Evolutionary conservation across 2,113 vertebrate genomes (phyloP), one percentile per base, ranked within the genome.

Genomic region (Butastur rufipennis): DNA sequence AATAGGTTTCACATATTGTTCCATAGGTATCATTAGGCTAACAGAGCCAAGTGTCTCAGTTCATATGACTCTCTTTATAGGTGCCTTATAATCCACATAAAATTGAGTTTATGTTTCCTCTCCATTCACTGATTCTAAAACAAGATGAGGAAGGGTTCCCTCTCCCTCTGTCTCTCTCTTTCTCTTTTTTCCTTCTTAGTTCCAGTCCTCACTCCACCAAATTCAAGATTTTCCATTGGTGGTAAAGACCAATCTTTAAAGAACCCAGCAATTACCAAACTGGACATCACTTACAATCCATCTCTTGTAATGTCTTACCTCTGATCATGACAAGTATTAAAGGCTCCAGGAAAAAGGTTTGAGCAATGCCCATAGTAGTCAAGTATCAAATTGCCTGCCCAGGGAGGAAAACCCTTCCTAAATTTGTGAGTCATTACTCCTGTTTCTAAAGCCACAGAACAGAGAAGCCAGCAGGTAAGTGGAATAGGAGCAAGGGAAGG

Each of bases 1-100:
- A 95, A 98, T 96, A 96, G 96, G 77, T 98, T 97, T 97, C 95
- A 97, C 96, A 97, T 97, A 97, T 97, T 98, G 95, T 94, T 96
- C 93, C 95, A 85, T 89, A 97, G 94, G 94, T 97, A 97, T 96
- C 95, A 75, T 97, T 82, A 95, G 93, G 66, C 81, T 90, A 93
- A n/a, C 89, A 61, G 83, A 97, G 95, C 96, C 96, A 98, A 97
- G 96, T 94, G 84, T 96, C 95, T 97, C 96, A 97, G 94, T 94
- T 97, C 95, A 94, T 97, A 97, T 31, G 93, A 80, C 88, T 96
- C 45, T 94, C 97, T 96, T 97, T 97, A 95, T 96, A 96, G 95
- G 79, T 96, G 73, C 96, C 87, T 97, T 90, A 95, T 94, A 97
- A 97, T 95, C 81, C 92, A 96, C 86, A 97, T 97, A 96, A 96